phyloP scores from a whole-genome alignment of 2,797 vertebrate species.

The Halcyon badia region DNA sequence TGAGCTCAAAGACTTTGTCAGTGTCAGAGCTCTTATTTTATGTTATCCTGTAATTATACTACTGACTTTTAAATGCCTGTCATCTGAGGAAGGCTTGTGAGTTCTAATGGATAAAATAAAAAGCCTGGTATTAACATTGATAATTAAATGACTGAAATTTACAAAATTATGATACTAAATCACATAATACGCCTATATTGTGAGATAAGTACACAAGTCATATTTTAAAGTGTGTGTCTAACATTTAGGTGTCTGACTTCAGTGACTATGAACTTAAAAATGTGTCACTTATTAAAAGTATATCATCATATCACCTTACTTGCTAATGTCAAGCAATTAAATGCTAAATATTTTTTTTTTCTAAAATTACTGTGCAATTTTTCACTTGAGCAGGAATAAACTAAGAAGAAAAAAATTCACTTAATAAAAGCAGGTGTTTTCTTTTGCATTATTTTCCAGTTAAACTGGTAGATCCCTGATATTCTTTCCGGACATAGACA shows the following conservation, averaged over 20 bases:
- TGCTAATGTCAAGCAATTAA: background rate
- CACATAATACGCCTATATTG: background rate
- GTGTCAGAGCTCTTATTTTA: background rate
- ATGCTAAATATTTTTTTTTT: background rate
- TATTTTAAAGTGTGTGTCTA: background rate
- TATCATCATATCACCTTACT: background rate
- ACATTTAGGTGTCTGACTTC: background rate
- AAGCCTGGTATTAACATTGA: background rate
- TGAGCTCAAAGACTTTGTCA: background rate
- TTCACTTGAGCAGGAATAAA: background rate
- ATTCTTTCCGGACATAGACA: background rate
- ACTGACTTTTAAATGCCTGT: background rate
- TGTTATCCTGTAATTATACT: background rate
- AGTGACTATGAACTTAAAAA: background rate
- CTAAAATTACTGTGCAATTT: background rate
- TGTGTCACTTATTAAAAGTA: background rate
- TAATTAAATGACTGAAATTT: no score
- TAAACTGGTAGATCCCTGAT: background rate
- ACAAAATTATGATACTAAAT: background rate
- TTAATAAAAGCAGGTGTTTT: constrained; percentile 9
- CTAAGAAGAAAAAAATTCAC: background rate
- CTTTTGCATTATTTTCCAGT: background rate
- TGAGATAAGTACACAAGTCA: background rate
- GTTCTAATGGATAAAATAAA: background rate
- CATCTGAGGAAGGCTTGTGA: background rate